These are phyloP conservation scores for Hyphantria cunea DNA, from an alignment of 1,140 invertebrate genomes.

Conservation along the genomic window DNA sequence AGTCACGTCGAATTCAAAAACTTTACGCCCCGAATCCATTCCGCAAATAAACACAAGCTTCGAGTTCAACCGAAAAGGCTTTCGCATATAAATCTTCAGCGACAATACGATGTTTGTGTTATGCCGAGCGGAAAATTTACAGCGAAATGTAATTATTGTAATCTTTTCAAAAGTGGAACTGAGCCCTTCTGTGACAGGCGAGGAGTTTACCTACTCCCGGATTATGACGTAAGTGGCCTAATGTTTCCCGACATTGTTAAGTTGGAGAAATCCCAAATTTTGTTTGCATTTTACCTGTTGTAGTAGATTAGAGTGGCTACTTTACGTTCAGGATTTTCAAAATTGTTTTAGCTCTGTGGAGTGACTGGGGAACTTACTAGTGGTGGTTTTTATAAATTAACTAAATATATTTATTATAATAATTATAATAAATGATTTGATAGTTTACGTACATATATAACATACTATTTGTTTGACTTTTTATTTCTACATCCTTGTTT, in stretches of 20 bases:
- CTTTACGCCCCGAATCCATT: conserved; percentile 18
- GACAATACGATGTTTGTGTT: conserved; percentile 27
- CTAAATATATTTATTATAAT: no score
- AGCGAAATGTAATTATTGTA: conserved; percentile 34
- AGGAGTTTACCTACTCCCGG: background rate
- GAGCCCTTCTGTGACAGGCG: background rate
- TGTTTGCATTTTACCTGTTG: conserved; percentile 14
- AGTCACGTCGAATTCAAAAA: conserved; percentile 20
- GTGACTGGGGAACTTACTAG: no score
- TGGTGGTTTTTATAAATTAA: no score
- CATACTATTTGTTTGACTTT: no score
- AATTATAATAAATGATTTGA: no score
- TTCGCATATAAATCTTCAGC: conserved; percentile 29
- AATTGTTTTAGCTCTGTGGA: no score
- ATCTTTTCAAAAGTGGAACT: conserved; percentile 32
- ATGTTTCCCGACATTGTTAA: conserved; percentile 1
- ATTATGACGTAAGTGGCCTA: conserved; percentile 15
- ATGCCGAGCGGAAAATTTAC: conserved; percentile 33
- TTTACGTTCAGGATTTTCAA: no score
- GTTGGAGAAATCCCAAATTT: conserved; percentile 17
- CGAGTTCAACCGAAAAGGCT: conserved; percentile 17
- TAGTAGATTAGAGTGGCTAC: background rate
- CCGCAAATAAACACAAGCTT: conserved; percentile 19
- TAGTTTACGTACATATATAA: no score
- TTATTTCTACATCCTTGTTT: no score